Percentiles rank a stretch among this genome's conserved stretches.
phyloP scores from a whole-genome alignment of 2,113 vertebrate species.

The Onychostoma macrolepis region DNA sequence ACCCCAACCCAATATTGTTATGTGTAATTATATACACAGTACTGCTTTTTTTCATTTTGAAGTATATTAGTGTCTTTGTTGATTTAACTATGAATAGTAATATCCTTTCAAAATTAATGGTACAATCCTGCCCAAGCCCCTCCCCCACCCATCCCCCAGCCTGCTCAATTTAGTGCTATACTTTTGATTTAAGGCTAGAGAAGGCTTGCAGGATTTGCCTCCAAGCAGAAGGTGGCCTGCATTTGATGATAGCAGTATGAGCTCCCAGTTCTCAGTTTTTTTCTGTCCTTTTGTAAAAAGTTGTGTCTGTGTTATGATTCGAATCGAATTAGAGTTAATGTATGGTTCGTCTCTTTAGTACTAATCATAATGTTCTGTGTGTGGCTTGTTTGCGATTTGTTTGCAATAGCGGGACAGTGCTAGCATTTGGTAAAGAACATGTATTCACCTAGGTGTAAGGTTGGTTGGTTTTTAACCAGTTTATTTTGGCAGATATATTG shows the following conservation, averaged over 20 bases:
- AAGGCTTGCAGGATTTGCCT: not conserved
- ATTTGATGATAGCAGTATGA: slow-evolving; percentile 12
- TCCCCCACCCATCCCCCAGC: not conserved
- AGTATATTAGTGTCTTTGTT: not conserved
- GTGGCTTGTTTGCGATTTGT: not conserved
- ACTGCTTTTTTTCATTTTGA: not conserved
- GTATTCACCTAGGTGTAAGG: not conserved
- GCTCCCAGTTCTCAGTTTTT: not conserved
- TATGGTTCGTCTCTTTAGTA: not conserved
- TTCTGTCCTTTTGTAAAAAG: not conserved
- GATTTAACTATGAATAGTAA: not conserved
- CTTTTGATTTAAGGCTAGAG: not conserved
- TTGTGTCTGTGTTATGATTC: not conserved
- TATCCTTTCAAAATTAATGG: slow-evolving; percentile 8
- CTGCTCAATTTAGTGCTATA: not conserved
- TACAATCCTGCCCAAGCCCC: not conserved
- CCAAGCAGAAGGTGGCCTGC: slow-evolving; percentile 5
- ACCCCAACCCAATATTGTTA: not conserved
- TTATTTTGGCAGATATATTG: not conserved
- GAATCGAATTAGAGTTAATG: not conserved
- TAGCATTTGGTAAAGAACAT: not conserved
- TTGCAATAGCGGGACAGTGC: not conserved
- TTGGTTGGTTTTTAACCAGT: not conserved
- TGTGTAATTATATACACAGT: not conserved
- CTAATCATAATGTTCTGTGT: not conserved